Percentiles rank a stretch among this genome's conserved stretches.
phyloP scores from a whole-genome alignment of 2,888 invertebrate genomes.

The Archaeoteleia sp. region DNA sequence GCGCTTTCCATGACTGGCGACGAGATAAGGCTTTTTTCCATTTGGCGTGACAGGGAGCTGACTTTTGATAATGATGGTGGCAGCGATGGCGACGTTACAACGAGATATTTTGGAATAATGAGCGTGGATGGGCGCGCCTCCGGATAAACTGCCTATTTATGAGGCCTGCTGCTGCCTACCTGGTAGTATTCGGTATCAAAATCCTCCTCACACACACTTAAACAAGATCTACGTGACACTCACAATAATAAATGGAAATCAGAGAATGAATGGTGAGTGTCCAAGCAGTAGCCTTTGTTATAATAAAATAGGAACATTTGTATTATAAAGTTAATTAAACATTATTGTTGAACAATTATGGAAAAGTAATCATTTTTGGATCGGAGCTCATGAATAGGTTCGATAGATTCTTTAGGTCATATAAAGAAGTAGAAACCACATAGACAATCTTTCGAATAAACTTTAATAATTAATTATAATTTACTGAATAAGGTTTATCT shows the following conservation, averaged over 20 bases:
- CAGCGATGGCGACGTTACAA: conserved; percentile 58
- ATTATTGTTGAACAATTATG: no score
- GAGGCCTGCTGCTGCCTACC: conserved; percentile 64
- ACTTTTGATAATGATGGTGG: conserved; percentile 55
- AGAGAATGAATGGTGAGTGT: conserved; percentile 40
- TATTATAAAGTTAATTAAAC: no score
- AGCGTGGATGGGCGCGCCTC: conserved; percentile 72
- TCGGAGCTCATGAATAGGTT: no score
- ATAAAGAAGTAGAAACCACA: no score
- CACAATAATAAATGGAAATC: conserved; percentile 32
- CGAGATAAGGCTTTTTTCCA: conserved; percentile 64
- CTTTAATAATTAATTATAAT: no score
- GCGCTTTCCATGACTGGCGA: conserved; percentile 43
- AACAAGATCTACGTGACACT: conserved; percentile 52
- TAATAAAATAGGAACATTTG: no score
- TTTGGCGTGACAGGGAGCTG: conserved; percentile 60
- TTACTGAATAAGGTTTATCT: no score
- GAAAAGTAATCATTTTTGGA: no score
- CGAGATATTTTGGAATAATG: conserved; percentile 74
- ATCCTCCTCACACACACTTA: conserved; percentile 51
- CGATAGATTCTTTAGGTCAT: no score
- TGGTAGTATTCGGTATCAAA: conserved; percentile 55
- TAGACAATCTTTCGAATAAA: no score
- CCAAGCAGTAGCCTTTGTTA: no score
- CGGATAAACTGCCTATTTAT: conserved; percentile 73